Percentiles rank a stretch among this genome's conserved stretches.
phyloP scores from a whole-genome alignment of 2,797 vertebrate species.

The Myotis vivesi region DNA sequence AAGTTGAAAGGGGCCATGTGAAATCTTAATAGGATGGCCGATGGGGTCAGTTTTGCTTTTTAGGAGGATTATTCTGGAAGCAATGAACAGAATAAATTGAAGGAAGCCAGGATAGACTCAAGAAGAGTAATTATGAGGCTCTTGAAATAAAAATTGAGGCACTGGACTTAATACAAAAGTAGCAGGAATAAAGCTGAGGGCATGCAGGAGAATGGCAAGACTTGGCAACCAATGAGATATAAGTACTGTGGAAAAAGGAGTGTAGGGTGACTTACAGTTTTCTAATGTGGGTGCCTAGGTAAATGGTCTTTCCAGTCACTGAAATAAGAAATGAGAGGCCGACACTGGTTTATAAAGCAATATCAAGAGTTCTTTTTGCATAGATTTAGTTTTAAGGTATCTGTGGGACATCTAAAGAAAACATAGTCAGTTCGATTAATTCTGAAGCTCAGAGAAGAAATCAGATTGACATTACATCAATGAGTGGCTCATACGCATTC shows the following conservation, averaged over 20 bases:
- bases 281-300: not conserved
- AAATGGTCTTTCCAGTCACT: not conserved
- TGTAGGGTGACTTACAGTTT: not conserved
- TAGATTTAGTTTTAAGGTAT: not conserved
- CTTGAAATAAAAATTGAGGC: not conserved
- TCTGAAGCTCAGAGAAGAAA: not conserved
- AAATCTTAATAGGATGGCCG: not conserved
- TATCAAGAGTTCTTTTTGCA: not conserved
- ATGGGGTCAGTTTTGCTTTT: not conserved
- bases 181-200: not conserved
- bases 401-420: not conserved
- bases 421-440: not conserved
- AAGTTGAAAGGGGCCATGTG: not conserved
- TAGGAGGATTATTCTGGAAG: constrained; percentile 11
- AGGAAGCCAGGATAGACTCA: not conserved
- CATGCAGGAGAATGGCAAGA: not conserved
- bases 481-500: not conserved
- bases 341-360: not conserved
- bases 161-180: not conserved
- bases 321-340: not conserved
- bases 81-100: not conserved
- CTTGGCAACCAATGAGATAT: not conserved
- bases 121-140: not conserved
- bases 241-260: not conserved
- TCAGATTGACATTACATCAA: not conserved